Evolutionary conservation across 37 sponge, comb jelly and placozoan species (phyloP).

Genomic region (Amphimedon queenslandica): DNA sequence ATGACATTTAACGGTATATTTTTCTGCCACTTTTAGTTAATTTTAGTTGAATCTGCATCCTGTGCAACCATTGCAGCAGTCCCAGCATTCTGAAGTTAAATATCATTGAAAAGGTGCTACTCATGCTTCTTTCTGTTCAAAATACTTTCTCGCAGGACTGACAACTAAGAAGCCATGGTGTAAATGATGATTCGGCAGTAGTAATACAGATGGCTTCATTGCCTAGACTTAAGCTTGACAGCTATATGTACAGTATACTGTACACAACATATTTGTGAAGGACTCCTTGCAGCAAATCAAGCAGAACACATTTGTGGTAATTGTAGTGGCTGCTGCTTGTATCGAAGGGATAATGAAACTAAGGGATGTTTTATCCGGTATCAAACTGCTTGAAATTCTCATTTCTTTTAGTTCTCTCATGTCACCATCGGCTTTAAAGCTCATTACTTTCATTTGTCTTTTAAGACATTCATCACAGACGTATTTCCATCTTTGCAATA

Average conservation of each 20-base stretch:
- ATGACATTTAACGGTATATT: too few relatives aligned
- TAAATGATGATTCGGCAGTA: too few relatives aligned
- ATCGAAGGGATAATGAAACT: not conserved
- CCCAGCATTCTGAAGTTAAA: too few relatives aligned
- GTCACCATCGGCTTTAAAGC: constrained; percentile 62
- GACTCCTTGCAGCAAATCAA: not conserved
- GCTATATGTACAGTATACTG: not conserved
- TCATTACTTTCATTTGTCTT: constrained; percentile 30
- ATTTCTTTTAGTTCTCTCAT: constrained; percentile 38
- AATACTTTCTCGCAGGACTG: too few relatives aligned
- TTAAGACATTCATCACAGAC: constrained; percentile 36
- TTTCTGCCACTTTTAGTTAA: too few relatives aligned
- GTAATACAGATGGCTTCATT: too few relatives aligned
- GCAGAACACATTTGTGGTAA: too few relatives aligned
- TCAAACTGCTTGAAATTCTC: constrained; percentile 17
- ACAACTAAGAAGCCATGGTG: too few relatives aligned
- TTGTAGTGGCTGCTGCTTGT: not conserved
- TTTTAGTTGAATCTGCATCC: too few relatives aligned
- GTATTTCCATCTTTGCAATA: constrained; percentile 42
- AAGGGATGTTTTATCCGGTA: not conserved
- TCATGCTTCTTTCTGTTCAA: too few relatives aligned
- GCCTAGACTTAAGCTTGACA: not conserved
- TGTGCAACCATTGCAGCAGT: too few relatives aligned
- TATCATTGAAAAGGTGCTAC: too few relatives aligned
- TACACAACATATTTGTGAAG: not conserved